phyloP scores from a whole-genome alignment of 2,888 invertebrate species.

The Phlogophora meticulosa region DNA sequence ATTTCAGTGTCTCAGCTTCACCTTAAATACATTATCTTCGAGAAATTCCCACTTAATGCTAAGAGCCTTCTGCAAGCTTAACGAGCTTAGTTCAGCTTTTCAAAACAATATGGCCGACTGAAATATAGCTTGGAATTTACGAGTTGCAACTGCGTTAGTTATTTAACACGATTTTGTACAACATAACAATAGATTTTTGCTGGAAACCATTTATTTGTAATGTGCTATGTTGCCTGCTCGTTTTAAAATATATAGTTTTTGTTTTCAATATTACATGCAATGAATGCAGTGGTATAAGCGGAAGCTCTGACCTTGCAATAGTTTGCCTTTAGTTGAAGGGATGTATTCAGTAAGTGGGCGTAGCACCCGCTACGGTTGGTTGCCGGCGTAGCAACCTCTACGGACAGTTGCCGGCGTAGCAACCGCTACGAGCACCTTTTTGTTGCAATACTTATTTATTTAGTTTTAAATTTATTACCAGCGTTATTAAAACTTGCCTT shows the following conservation, averaged over 20 bases:
- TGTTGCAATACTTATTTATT: too few species aligned
- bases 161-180: not conserved
- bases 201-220: slow-evolving; percentile 4
- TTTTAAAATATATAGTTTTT: slow-evolving; percentile 7
- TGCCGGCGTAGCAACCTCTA: not conserved
- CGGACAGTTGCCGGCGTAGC: not conserved
- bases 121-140: slow-evolving; percentile 8
- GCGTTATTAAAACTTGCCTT: too few species aligned
- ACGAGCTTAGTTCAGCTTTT: slow-evolving; percentile 33
- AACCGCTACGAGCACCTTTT: too few species aligned
- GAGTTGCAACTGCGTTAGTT: slow-evolving; percentile 8
- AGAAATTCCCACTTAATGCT: slow-evolving; percentile 8
- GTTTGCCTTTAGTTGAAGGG: not conserved
- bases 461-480: too few species aligned
- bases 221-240: not conserved
- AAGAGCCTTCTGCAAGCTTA: slow-evolving; percentile 26
- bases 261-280: too few species aligned
- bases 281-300: not conserved
- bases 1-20: not conserved
- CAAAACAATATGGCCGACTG: slow-evolving; percentile 30
- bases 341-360: too few species aligned
- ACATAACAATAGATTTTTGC: not conserved
- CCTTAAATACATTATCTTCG: slow-evolving; percentile 31
- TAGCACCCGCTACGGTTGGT: too few species aligned
- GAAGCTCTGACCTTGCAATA: not conserved